Base-by-base conservation (phyloP, 2,888 invertebrate genomes). In the Eupithecia abbreviata region DNA sequence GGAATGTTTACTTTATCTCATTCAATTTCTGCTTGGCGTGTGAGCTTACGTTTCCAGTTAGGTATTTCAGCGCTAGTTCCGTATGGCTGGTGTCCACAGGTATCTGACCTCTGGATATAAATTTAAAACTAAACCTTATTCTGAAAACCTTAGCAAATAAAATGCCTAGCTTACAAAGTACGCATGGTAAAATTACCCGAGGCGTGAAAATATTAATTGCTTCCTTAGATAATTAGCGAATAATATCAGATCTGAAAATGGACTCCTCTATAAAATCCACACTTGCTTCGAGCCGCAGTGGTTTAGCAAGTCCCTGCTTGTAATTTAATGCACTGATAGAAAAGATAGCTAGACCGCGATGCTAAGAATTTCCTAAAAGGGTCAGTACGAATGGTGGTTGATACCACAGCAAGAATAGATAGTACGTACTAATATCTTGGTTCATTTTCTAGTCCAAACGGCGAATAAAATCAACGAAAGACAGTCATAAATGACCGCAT, bases 401-500 rank as follows among this genome's bases (percentile, higher is more conserved):
- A 62, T 62, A 62, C 10, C 30, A 62, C 58, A 18, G n/a, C 6
- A 55, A n/a, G 10, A 58, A 18, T 18, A 18, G 18, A 58, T 58
- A 62, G 18, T 30, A 62, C 4, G 4, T 30, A 62, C 18, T 18
- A 62, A 62, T 62, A 30, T 18, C 30, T 62, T 62, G 18, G 10
- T 62, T 62, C 12, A 62, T 62, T 85, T 86, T 87, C 84, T 85
- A 80, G 83, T 83, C 85, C 84, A 84, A 85, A 87, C 87, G 82
- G 85, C 88, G 90, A 89, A 90, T 89, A 89, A 90, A 90, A 88
- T 87, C 88, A 87, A 85, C 83, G 83, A 87, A 88, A 88, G 84
- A 88, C 85, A 85, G 84, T 84, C 84, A 85, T 88, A 86, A 88
- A 89, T 83, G 84, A 88, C 88, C 88, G 85, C 88, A 88, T 85